Evolutionary conservation across 2,888 invertebrate genomes (phyloP).

Genomic region (Latrodectus hesperus): DNA sequence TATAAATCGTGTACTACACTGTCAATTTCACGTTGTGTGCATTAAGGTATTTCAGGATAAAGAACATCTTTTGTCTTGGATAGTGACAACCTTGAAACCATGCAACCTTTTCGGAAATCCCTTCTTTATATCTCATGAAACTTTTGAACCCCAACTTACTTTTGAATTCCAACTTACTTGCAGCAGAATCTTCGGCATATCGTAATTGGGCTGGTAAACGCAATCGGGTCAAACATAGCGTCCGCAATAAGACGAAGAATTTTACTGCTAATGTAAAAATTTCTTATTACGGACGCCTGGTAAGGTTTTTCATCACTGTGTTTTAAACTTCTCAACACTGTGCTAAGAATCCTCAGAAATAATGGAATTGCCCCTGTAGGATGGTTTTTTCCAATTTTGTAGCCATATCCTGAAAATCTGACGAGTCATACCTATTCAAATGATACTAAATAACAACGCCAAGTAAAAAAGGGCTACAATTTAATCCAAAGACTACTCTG

Average conservation of each 20-base stretch:
- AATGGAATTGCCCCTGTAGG: not conserved
- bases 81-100: not conserved
- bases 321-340: not conserved
- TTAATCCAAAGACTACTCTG: not conserved
- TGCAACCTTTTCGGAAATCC: not conserved
- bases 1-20: too few relatives aligned
- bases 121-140: not conserved
- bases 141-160: not conserved
- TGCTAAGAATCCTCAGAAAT: not conserved
- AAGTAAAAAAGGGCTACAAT: not conserved
- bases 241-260: not conserved
- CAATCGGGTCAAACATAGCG: not conserved
- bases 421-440: not conserved
- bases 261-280: not conserved
- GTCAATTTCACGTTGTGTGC: not conserved
- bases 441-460: not conserved
- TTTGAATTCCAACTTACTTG: not conserved
- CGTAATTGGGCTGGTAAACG: not conserved
- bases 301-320: too few relatives aligned
- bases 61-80: not conserved
- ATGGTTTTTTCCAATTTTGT: not conserved
- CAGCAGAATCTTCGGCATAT: not conserved
- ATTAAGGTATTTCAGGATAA: not conserved
- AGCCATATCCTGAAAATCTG: not conserved
- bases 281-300: not conserved